Evolutionary conservation across 2,113 vertebrate genomes (phyloP).

Genomic region (Setophaga coronata): DNA sequence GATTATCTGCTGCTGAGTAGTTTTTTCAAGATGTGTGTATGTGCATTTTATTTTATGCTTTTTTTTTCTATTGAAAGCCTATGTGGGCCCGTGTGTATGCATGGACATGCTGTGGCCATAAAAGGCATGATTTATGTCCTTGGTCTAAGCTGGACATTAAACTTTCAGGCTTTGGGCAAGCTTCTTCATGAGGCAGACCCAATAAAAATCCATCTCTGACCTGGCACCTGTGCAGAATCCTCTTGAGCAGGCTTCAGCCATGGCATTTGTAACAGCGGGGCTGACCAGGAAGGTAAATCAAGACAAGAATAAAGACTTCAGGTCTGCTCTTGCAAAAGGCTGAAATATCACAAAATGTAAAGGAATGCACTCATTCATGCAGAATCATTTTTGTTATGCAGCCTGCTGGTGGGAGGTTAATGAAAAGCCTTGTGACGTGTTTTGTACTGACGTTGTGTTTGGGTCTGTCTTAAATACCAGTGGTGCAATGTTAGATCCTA

Average conservation of each 20-base stretch:
- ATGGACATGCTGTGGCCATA: background rate
- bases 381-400: background rate
- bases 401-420: background rate
- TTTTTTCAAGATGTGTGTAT: background rate
- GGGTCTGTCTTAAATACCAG: background rate
- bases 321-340: background rate
- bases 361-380: background rate
- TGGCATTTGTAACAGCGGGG: background rate
- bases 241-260: background rate
- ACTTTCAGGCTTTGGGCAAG: background rate
- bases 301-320: background rate
- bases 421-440: background rate
- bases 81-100: accelerated
- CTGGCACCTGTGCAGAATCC: background rate
- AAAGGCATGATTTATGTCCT: background rate
- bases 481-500: background rate
- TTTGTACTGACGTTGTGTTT: background rate
- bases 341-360: background rate
- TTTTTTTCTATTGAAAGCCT: accelerated
- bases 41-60: background rate
- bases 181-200: background rate
- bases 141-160: background rate
- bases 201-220: background rate
- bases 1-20: background rate
- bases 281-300: background rate